These are phyloP conservation scores for Orthonyx spaldingii DNA, from an alignment of 2,113 vertebrate genomes.

Conservation along the genomic window DNA sequence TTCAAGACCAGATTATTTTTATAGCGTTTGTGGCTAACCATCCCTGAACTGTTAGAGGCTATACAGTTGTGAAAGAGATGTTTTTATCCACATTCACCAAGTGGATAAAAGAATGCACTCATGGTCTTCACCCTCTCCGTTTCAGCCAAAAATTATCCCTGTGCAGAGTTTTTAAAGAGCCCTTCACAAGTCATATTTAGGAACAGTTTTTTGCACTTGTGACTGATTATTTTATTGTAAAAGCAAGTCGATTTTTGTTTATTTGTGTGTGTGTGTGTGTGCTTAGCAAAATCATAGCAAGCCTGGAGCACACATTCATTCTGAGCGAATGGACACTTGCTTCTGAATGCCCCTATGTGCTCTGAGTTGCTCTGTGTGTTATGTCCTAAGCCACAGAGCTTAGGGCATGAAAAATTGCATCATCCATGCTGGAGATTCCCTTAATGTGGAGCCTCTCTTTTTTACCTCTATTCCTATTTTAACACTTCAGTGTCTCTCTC, in stretches of 20 bases:
- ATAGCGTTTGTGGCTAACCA: neutral
- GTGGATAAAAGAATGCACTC: neutral
- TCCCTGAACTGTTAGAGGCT: neutral
- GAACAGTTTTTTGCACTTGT: neutral
- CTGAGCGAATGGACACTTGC: neutral
- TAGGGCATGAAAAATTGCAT: neutral
- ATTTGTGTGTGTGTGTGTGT: neutral
- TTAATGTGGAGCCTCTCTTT: neutral
- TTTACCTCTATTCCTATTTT: neutral
- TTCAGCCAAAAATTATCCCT: neutral
- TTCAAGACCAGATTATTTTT: conserved; percentile 18
- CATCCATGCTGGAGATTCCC: neutral
- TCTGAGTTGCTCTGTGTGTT: neutral
- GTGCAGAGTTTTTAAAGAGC: neutral
- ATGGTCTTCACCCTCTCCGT: neutral
- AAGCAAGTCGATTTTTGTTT: neutral
- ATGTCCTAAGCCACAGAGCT: neutral
- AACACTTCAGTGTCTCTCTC: neutral
- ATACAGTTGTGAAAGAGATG: neutral
- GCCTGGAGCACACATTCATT: neutral
- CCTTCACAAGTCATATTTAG: neutral
- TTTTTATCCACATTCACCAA: neutral
- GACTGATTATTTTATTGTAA: neutral
- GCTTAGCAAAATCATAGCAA: neutral
- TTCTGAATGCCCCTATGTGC: neutral